phyloP scores from a whole-genome alignment of 2,888 invertebrate species.

The Tridacna crocea region DNA sequence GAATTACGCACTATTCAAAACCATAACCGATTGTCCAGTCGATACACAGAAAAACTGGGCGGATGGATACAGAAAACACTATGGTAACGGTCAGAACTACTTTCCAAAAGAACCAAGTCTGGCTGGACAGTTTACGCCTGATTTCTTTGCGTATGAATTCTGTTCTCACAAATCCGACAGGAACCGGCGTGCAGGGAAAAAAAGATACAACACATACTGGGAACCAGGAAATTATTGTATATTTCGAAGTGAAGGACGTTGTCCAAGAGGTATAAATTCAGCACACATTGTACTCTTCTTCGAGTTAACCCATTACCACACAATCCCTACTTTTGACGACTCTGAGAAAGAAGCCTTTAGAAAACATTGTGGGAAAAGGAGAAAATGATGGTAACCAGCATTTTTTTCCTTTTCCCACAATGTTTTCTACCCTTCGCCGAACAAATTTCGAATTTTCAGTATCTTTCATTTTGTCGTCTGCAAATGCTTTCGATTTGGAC shows the following conservation, averaged over 20 bases:
- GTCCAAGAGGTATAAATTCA: constrained; percentile 64
- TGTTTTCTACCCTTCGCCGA: too few relatives aligned
- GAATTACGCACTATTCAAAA: constrained; percentile 63
- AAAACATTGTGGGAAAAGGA: too few relatives aligned
- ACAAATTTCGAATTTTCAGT: too few relatives aligned
- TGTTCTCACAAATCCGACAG: constrained; percentile 53
- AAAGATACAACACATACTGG: constrained; percentile 68
- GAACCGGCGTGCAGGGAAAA: background rate
- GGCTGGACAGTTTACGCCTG: constrained; percentile 59
- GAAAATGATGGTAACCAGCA: too few relatives aligned
- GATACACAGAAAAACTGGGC: constrained; percentile 55
- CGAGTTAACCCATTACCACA: too few relatives aligned
- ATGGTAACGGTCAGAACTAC: constrained; percentile 60
- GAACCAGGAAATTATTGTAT: constrained; percentile 71
- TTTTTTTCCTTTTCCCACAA: too few relatives aligned
- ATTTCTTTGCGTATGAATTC: constrained; percentile 58
- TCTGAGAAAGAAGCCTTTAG: too few relatives aligned
- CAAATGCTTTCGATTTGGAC: too few relatives aligned
- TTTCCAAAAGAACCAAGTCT: constrained; percentile 54
- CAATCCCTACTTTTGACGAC: too few relatives aligned
- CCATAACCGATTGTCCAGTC: constrained; percentile 65
- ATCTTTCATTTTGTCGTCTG: too few relatives aligned
- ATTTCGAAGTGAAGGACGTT: constrained; percentile 58
- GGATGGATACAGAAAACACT: constrained; percentile 63
- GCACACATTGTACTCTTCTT: too few relatives aligned